phyloP scores from a whole-genome alignment of 2,888 invertebrate species.

The Perizoma flavofasciatum region DNA sequence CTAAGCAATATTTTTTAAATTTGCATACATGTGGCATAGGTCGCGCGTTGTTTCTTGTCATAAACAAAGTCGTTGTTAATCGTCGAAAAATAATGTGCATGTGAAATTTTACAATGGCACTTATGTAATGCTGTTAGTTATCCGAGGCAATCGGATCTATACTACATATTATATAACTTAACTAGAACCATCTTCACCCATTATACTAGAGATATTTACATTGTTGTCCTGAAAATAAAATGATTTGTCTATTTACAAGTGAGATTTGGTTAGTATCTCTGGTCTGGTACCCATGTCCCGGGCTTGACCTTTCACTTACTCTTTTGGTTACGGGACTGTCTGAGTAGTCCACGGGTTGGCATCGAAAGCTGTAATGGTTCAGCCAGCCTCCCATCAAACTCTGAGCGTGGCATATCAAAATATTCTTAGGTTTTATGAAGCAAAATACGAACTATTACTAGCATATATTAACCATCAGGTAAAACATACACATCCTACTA shows the following conservation, averaged over 20 bases:
- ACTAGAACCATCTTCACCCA: conserved; percentile 42
- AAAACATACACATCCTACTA: too few relatives aligned
- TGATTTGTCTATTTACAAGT: conserved; percentile 72
- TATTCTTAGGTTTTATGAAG: conserved; percentile 43
- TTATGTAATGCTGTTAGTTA: conserved; percentile 33
- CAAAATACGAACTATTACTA: conserved; percentile 5
- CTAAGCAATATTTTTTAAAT: conserved; percentile 16
- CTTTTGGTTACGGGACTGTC: conserved; percentile 90
- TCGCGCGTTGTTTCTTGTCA: conserved; percentile 6
- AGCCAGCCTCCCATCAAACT: conserved; percentile 96
- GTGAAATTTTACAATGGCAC: conserved; percentile 33
- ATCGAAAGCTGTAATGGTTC: conserved; percentile 93
- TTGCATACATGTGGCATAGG: conserved; percentile 7
- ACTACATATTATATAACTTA: conserved; percentile 38
- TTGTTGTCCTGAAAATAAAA: conserved; percentile 54
- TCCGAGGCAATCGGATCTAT: neutral
- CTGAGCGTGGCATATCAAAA: conserved; percentile 81
- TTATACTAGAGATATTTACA: conserved; percentile 50
- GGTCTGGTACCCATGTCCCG: conserved; percentile 45
- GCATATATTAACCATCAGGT: neutral
- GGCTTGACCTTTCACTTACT: conserved; percentile 86
- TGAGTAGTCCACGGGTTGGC: conserved; percentile 96
- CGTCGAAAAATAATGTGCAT: conserved; percentile 33
- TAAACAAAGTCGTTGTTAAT: conserved; percentile 16
- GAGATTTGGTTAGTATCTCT: conserved; percentile 64